Conservation (phyloP, 2,888 invertebrate genomes). For the Hyles lineata region DNA sequence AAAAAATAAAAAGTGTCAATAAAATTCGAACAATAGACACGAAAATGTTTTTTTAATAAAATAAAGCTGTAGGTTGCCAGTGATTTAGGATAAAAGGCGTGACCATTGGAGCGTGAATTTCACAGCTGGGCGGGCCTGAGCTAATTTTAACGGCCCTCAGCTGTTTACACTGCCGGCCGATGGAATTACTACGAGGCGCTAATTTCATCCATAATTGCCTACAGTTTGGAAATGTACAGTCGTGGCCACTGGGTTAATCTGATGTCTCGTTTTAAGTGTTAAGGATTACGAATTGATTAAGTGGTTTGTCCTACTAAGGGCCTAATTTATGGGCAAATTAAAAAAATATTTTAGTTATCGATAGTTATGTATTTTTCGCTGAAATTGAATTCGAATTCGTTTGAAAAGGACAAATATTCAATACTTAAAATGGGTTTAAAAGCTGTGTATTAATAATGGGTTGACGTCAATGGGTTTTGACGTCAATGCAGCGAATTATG, state of each 20-base stretch:
- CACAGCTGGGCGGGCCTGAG: slow-evolving; percentile 38
- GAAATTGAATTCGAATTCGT: no score
- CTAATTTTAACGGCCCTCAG: slow-evolving; percentile 44
- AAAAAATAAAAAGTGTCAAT: neutral
- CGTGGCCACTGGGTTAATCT: neutral
- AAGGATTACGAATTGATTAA: no score
- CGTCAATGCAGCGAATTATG: no score
- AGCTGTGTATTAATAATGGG: no score
- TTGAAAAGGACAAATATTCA: no score
- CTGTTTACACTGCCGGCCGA: slow-evolving; percentile 23
- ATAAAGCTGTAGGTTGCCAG: slow-evolving; percentile 10
- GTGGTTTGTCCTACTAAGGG: no score
- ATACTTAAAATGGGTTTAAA: no score
- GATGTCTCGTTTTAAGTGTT: no score
- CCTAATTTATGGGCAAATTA: no score
- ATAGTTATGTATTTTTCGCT: no score
- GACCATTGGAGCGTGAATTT: slow-evolving; percentile 38
- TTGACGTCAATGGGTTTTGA: no score
- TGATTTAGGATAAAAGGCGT: slow-evolving; percentile 46
- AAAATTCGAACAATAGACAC: neutral
- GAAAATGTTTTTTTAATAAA: slow-evolving; percentile 1
- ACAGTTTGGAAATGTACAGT: slow-evolving; percentile 17
- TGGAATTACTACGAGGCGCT: neutral
- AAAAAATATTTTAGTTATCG: no score
- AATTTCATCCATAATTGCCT: slow-evolving; percentile 16